Base-by-base conservation (phyloP, 2,113 vertebrate species). In the Pongo pygmaeus region DNA sequence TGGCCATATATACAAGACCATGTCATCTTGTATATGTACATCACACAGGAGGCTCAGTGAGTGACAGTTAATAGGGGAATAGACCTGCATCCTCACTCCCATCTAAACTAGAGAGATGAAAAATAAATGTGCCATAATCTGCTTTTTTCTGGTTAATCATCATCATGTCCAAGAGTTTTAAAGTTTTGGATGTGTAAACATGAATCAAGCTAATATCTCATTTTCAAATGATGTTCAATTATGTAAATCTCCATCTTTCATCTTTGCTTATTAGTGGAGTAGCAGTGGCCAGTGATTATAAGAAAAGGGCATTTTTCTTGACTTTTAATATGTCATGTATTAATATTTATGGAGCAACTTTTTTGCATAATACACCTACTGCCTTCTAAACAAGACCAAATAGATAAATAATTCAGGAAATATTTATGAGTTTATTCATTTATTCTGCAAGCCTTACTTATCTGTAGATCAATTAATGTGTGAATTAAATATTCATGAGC, bases 381-480 rank as follows among this genome's bases (percentile, higher is more conserved):
- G 7, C 13, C 61, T 59, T 92, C 22, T 81, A 96, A 67, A 94
- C 86, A 91, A 77, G 85, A 96, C 46, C 40, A 75, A 86, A 43
- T 75, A 91, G 84, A 95, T 97, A 95, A 88, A 93, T 97, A 97
- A 97, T 95, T 95, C 91, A 93, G 32, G 50, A 89, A 91, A 94
- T 96, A 95, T 96, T 97, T 97, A 81, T 97, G 93, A 95, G 50
- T 80, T 89, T 89, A 93, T 93, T 96, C 93, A 84, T 96, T 97
- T 93, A 79, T 94, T 97, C 97, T 94, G 30, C 22, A 96, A 93
- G 46, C 20, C 77, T 64, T 85, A 64, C 64, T 95, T 88, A 92
- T 92, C 61, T 80, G 38, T 89, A 93, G 93, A 80, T 93, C 91
- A 95, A 89, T 93, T 95, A 93, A 95, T 91, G 3, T 89, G 10